Evolutionary conservation across 2,888 invertebrate genomes (phyloP), one percentile per base, ranked within the genome.

Genomic region (Diachrysia chrysitis): DNA sequence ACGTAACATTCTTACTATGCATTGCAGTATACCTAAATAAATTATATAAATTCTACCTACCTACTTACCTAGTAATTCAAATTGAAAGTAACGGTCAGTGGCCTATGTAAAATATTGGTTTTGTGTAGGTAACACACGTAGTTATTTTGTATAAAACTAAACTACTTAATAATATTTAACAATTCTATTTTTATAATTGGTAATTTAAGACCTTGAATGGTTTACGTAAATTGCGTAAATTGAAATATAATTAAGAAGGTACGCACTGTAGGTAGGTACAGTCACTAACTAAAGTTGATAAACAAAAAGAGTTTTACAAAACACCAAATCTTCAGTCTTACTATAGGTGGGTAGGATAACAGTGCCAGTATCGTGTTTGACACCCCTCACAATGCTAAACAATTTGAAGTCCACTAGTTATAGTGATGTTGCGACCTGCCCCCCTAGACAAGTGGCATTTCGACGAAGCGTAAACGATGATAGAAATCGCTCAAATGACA

Each of bases 181-280:
- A 42, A 42, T 6, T 12, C 16, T 5, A 42, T 3, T 37, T 42
- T 42, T 3, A 42, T 25, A 25, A 42, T 42, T n/a, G 42, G 16
- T 42, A 42, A n/a, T 42, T 5, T 3, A 42, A 16, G 48, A 51
- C 48, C 19, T 51, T 51, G 19, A 51, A 21, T 12, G 19, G 21
- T 21, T 51, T 51, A 51, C 48, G 48, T 19, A 51, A 19, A 51
- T 51, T 51, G 42, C 48, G 48, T 19, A 51, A 19, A 51, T 51
- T 51, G 42, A 42, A 42, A 42, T 42, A n/a, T 42, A 42, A 42
- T n/a, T 42, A 42, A n/a, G 42, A 4, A n/a, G n/a, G 42, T 42
- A 37, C 16, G 37, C n/a, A n/a, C n/a, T n/a, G n/a, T n/a, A n/a
- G n/a, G n/a, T n/a, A n/a, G n/a, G n/a, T n/a, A n/a, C n/a, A n/a